Percentiles rank a stretch among this genome's conserved stretches.
phyloP scores from a whole-genome alignment of 2,113 vertebrate genomes.

The Muscicapa adusta region DNA sequence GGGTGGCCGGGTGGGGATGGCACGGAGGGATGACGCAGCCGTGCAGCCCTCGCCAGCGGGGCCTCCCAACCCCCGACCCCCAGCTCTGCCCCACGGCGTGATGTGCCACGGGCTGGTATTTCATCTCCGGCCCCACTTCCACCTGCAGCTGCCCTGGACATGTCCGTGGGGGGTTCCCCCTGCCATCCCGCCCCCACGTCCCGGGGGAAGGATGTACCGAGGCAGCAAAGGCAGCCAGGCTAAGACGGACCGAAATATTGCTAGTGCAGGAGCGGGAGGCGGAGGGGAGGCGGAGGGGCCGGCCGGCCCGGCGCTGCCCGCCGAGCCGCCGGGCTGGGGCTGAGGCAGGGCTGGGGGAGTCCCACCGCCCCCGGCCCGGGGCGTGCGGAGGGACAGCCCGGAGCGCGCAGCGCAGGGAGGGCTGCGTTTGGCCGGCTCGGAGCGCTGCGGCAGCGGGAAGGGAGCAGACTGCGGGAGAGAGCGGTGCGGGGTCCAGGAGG shows the following conservation, averaged over 20 bases:
- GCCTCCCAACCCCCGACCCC: background rate
- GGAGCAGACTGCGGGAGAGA: background rate
- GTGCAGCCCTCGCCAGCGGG: background rate
- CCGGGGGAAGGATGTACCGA: background rate
- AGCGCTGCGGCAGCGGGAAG: constrained; percentile 18
- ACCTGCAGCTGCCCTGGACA: background rate
- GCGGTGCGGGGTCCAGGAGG: background rate
- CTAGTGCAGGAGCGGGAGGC: background rate
- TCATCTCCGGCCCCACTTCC: background rate
- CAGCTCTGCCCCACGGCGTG: background rate
- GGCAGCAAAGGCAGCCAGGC: background rate
- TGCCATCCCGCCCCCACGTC: background rate
- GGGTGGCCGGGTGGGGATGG: constrained; percentile 42
- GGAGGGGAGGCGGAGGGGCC: background rate
- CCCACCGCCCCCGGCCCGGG: background rate
- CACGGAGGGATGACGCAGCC: constrained; percentile 45
- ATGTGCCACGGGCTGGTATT: background rate
- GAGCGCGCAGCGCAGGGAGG: background rate
- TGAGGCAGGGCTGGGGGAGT: background rate
- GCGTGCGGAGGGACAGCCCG: background rate
- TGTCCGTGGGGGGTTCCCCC: background rate
- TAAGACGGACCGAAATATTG: background rate
- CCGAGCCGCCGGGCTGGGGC: background rate
- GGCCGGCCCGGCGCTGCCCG: background rate
- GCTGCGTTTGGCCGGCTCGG: background rate